Evolutionary conservation across 2,113 vertebrate species (phyloP).

Genomic region (Galemys pyrenaicus): DNA sequence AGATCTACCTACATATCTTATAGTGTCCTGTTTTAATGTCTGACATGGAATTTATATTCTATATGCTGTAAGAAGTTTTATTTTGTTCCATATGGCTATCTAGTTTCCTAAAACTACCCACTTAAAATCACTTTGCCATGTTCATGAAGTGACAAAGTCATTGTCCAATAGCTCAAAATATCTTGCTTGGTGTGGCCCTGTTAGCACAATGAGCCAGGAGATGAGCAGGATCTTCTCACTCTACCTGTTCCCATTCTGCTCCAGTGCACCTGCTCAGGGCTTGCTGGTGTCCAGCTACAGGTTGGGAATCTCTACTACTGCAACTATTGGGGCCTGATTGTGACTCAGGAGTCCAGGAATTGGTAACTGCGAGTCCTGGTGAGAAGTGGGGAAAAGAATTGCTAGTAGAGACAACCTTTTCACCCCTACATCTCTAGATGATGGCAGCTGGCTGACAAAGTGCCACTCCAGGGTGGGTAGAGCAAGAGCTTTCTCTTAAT

Average conservation of each 20-base stretch:
- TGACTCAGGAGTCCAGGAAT: not conserved
- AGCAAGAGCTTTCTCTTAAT: not conserved
- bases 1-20: not conserved
- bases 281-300: not conserved
- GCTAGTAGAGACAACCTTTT: not conserved
- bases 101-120: not conserved
- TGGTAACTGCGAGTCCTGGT: not conserved
- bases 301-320: not conserved
- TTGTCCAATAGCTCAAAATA: not conserved
- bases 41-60: not conserved
- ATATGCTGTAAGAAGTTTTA: not conserved
- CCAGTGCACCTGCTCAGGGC: not conserved
- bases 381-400: not conserved
- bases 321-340: not conserved
- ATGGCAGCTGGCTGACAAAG: not conserved
- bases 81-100: not conserved
- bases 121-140: not conserved
- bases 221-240: rapidly evolving
- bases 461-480: not conserved
- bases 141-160: not conserved
- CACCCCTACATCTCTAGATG: not conserved
- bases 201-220: not conserved
- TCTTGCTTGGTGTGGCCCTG: not conserved
- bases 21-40: not conserved
- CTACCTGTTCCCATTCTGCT: not conserved